A percentile compares a stretch with the other conserved stretches of the same genome.
phyloP scores from a whole-genome alignment of 2,888 invertebrate species.

The Drosophila robusta region DNA sequence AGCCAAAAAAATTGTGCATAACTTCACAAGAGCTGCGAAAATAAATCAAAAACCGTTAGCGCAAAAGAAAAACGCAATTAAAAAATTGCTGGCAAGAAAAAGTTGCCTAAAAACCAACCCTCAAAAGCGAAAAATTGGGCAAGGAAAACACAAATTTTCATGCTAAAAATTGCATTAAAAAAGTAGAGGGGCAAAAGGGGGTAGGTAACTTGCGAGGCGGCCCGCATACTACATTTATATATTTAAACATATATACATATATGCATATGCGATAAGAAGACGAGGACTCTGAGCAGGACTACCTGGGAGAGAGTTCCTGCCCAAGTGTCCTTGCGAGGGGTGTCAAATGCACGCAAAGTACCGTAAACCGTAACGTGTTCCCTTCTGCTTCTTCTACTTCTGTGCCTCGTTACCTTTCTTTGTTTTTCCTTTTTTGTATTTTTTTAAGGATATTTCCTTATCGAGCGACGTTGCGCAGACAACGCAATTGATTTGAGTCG shows the following conservation, averaged over 20 bases:
- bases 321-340: conserved; percentile 59
- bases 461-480: conserved; percentile 50
- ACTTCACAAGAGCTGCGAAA: conserved; percentile 36
- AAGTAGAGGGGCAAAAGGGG: conserved; percentile 55
- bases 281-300: conserved; percentile 27
- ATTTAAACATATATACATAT: not conserved
- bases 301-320: conserved; percentile 55
- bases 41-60: conserved; percentile 56
- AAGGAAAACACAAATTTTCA: conserved; percentile 59
- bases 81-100: conserved; percentile 34
- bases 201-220: conserved; percentile 18
- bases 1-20: conserved; percentile 10
- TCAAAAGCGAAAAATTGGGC: conserved; percentile 4
- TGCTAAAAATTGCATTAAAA: conserved; percentile 78
- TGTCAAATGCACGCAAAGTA: conserved; percentile 75
- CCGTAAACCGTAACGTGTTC: conserved; percentile 73
- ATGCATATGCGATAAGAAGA: conserved; percentile 60
- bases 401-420: conserved; percentile 52
- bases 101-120: conserved; percentile 60
- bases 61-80: conserved; percentile 48
- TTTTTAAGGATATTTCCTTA: conserved; percentile 62
- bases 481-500: conserved; percentile 78
- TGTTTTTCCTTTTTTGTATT: conserved; percentile 48
- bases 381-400: conserved; percentile 11
- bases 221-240: not conserved